phyloP scores from a whole-genome alignment of 1,140 invertebrate genomes.

The Bombus superbus region DNA sequence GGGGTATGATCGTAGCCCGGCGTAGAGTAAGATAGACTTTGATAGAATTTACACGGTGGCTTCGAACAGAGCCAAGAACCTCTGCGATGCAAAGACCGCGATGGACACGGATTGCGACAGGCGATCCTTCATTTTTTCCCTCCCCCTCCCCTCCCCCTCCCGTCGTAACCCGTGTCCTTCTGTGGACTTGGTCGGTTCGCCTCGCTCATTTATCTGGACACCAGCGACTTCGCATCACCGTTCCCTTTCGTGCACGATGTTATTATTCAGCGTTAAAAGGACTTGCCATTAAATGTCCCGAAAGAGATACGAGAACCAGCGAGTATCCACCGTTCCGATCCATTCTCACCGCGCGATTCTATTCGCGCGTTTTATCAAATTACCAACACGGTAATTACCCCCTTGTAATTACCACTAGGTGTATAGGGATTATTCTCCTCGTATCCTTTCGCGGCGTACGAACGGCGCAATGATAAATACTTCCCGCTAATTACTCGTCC shows the following conservation, averaged over 20 bases:
- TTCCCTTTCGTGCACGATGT: constrained; percentile 7
- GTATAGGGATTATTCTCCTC: too few species aligned
- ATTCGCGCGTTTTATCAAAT: constrained; percentile 42
- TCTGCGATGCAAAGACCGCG: constrained; percentile 48
- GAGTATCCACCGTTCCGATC: too few species aligned
- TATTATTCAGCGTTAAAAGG: constrained; percentile 48
- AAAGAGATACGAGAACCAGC: neutral
- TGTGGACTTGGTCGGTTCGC: constrained; percentile 23
- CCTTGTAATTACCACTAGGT: neutral
- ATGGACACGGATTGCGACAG: constrained; percentile 61
- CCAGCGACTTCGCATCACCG: neutral
- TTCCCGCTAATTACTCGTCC: neutral
- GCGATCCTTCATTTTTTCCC: constrained; percentile 45
- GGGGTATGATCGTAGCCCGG: constrained; percentile 59
- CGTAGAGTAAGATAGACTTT: constrained; percentile 70
- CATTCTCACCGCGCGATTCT: neutral
- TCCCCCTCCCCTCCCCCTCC: neutral
- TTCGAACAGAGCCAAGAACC: constrained; percentile 59
- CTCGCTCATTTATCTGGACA: constrained; percentile 41
- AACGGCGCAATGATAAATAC: neutral
- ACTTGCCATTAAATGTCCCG: constrained; percentile 39
- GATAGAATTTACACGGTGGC: constrained; percentile 74
- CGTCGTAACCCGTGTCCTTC: constrained; percentile 5
- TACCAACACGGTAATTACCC: neutral
- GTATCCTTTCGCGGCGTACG: neutral